Conservation (phyloP, 2,113 vertebrate genomes). For the Rhinogobius similis region DNA sequence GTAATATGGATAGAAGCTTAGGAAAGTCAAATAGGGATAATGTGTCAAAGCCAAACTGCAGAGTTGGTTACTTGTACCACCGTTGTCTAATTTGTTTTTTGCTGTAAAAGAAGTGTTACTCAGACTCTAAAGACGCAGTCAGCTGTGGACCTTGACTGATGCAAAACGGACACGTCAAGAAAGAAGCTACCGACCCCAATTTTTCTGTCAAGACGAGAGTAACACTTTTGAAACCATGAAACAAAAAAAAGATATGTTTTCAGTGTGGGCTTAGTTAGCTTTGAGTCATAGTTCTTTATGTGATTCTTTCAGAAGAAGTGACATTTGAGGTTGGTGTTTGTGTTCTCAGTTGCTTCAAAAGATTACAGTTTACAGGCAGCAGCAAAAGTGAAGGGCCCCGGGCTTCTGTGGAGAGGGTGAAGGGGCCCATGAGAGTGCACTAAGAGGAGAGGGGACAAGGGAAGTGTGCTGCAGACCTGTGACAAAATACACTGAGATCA, state of each 20-base stretch:
- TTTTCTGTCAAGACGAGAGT: background rate
- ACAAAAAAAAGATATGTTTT: constrained; percentile 10
- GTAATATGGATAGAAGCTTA: too few relatives aligned
- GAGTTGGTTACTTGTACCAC: too few relatives aligned
- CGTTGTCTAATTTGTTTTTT: too few relatives aligned
- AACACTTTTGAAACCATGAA: background rate
- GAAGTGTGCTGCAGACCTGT: constrained; percentile 36
- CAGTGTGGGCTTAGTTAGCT: background rate
- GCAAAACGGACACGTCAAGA: background rate
- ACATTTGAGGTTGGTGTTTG: constrained; percentile 47
- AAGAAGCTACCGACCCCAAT: background rate
- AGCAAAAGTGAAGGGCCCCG: background rate
- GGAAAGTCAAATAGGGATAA: too few relatives aligned
- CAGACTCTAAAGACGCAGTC: background rate
- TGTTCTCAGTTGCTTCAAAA: constrained; percentile 22
- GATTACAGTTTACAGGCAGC: too few relatives aligned
- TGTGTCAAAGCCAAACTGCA: too few relatives aligned
- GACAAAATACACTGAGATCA: constrained; percentile 25
- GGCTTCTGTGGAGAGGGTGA: constrained; percentile 49
- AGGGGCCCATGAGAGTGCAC: constrained; percentile 27
- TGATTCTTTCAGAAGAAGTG: constrained; percentile 51
- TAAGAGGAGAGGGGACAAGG: constrained; percentile 19
- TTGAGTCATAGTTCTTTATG: constrained; percentile 18
- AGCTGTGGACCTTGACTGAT: constrained; percentile 4
- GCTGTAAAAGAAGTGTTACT: too few relatives aligned